Conservation (phyloP, 2,797 vertebrate species). For the Tangara arthus region DNA sequence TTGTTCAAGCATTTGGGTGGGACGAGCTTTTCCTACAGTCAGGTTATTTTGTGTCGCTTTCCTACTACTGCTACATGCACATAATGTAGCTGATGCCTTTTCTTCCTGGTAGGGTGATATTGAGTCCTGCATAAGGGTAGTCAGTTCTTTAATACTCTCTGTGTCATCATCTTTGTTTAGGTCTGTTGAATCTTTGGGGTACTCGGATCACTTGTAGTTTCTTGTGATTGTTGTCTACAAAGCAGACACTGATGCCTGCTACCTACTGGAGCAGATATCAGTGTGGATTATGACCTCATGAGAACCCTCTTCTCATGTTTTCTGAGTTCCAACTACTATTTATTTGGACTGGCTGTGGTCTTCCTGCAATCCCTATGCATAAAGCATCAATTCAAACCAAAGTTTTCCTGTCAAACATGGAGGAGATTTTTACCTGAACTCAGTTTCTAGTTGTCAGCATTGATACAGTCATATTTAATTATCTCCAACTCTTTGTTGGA, state of each 20-base stretch:
- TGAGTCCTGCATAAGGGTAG: background rate
- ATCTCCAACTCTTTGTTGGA: background rate
- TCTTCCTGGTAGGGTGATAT: background rate
- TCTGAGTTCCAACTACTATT: background rate
- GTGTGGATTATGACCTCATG: background rate
- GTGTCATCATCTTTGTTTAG: background rate
- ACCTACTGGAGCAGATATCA: background rate
- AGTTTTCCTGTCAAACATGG: background rate
- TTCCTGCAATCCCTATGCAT: background rate
- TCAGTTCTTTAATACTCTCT: background rate
- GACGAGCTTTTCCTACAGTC: background rate
- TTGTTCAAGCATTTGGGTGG: background rate
- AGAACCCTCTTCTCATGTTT: background rate
- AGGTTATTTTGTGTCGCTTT: background rate
- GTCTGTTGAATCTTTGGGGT: background rate
- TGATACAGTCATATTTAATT: background rate
- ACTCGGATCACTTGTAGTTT: background rate
- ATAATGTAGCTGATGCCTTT: background rate
- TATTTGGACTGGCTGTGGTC: background rate
- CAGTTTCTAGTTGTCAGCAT: background rate
- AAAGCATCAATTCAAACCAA: background rate
- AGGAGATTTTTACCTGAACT: background rate
- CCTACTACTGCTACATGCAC: background rate
- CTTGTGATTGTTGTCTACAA: background rate
- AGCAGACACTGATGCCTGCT: background rate